These are phyloP conservation scores for Himalopsyche tibetana DNA, from an alignment of 2,888 invertebrate species.

Conservation along the genomic window DNA sequence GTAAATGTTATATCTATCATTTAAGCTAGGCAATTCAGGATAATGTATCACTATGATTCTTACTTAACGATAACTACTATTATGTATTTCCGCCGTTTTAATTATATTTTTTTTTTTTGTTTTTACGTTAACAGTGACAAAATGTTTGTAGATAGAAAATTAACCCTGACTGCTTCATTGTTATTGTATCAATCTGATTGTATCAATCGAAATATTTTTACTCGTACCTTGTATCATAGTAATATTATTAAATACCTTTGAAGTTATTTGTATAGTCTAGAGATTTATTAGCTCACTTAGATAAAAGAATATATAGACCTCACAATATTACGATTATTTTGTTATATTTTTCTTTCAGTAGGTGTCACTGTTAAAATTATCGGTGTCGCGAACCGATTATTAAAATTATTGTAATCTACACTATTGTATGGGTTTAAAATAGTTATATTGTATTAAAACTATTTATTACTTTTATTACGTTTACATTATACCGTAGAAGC, in stretches of 20 bases:
- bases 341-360: background rate
- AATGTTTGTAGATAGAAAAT: constrained; percentile 26
- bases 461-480: constrained; percentile 18
- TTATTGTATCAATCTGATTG: constrained; percentile 53
- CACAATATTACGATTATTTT: background rate
- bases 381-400: constrained; percentile 1
- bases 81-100: background rate
- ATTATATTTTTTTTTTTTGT: background rate
- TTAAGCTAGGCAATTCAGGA: constrained; percentile 10
- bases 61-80: background rate
- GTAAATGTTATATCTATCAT: background rate
- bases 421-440: constrained; percentile 3
- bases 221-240: constrained; percentile 52
- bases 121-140: constrained; percentile 17
- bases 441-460: background rate
- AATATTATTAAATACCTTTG: constrained; percentile 48
- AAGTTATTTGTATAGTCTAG: constrained; percentile 59
- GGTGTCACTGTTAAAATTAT: constrained; percentile 25
- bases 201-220: constrained; percentile 57
- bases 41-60: background rate
- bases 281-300: constrained; percentile 56
- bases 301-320: constrained; percentile 20
- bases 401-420: background rate
- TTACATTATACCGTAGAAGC: background rate
- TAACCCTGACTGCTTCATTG: constrained; percentile 47